Base-by-base conservation (phyloP, 2,113 vertebrate species). In the Pseudorectes ferrugineus region DNA sequence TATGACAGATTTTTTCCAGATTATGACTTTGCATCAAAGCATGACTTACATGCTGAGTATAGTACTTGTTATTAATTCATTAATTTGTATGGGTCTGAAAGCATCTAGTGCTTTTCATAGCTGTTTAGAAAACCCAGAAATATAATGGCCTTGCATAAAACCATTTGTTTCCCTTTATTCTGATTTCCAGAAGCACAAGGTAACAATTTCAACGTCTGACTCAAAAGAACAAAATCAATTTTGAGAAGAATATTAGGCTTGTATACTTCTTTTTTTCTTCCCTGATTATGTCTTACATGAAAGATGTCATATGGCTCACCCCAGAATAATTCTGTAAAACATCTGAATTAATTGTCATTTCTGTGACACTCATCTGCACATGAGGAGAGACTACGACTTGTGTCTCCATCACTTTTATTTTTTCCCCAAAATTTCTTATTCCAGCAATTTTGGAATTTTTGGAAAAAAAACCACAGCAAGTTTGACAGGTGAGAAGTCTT, bases 381-480 rank as follows among this genome's bases (percentile, higher is more conserved):
- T 14, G 22, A 71, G 7, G 4, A 74, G 12, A 66, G 4, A 48
- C 17, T 40, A 61, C 36, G 80, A 46, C 1, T 24, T 66, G 11
- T 36, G 16, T 42, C 14, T 52, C 24, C 23, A n/a, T 33, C 14
- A 68, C 3, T 21, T 26, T 2, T 19, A 2, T 31, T 43, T 87
- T 87, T 85, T 57, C 13, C 6, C 3, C 10, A 38, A 10, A 84
- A 38, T 17, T 40, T 73, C 25, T 80, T 68, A 12, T 49, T 77
- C 25, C 18, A 65, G 4, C 0, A 76, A 12, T 73, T 65, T 65
- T 36, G 3, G 24, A 70, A 31, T 22, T 68, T 88, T 80, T 67
- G 1, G 4, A 0, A 11, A 49, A 70, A 59, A 13, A 13, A 10
- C 9, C 1, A 11, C 8, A 38, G 2, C 5, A 61, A 45, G 11